Percentiles rank a stretch among this genome's conserved stretches.
These are phyloP conservation scores for Chrysocyon brachyurus DNA, from an alignment of 2,797 vertebrate species.

Conservation along the genomic window DNA sequence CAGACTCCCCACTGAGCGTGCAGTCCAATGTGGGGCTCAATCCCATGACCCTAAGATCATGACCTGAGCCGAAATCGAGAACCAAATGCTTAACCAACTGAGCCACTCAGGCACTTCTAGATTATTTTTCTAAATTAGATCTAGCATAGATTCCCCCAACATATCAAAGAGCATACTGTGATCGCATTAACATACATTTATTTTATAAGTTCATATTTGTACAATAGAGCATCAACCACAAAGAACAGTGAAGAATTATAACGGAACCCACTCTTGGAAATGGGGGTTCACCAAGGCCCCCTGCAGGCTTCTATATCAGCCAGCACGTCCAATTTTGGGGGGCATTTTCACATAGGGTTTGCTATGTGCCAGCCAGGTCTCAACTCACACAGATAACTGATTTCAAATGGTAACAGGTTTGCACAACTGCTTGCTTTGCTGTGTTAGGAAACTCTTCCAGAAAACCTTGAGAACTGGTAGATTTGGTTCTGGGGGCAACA, in stretches of 20 bases:
- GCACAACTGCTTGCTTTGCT: background rate
- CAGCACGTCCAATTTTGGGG: background rate
- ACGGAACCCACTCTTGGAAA: background rate
- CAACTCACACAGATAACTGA: background rate
- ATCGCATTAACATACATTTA: background rate
- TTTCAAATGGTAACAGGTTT: background rate
- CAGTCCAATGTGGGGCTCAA: too few relatives aligned
- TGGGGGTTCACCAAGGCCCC: background rate
- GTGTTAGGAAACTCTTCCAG: background rate
- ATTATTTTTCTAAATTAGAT: background rate
- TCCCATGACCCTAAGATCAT: too few relatives aligned
- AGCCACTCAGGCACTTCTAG: background rate
- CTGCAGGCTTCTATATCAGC: background rate
- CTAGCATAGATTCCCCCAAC: background rate
- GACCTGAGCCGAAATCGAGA: background rate
- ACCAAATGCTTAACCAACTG: background rate
- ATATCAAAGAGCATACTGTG: background rate
- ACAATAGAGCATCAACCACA: background rate
- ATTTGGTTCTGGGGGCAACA: background rate
- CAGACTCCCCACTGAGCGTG: too few relatives aligned
- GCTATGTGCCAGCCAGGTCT: background rate
- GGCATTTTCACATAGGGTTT: background rate
- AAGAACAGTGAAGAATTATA: background rate
- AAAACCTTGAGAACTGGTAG: background rate
- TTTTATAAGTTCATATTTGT: background rate